Conservation (phyloP, 2,113 vertebrate species). For the Balaenoptera acutorostrata region DNA sequence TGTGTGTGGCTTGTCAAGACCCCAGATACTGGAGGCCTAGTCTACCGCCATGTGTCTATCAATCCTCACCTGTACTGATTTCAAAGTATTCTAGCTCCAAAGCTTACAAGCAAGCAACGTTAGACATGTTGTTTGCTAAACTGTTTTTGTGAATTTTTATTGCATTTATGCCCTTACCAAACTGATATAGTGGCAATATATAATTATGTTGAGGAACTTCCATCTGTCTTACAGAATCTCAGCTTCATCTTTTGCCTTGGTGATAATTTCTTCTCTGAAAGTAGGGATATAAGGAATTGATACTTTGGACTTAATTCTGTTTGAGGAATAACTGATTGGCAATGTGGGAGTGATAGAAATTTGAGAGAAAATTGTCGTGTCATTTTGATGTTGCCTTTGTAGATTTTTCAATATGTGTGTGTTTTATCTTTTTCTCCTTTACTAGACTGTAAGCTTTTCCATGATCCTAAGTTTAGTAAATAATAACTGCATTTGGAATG, state of each 20-base stretch:
- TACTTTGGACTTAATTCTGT: background rate
- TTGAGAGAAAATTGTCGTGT: background rate
- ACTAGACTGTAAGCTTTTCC: background rate
- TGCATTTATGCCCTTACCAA: background rate
- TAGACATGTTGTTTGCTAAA: background rate
- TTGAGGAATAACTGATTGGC: background rate
- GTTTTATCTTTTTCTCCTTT: background rate
- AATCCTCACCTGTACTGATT: background rate
- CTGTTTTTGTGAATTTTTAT: background rate
- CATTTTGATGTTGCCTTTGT: background rate
- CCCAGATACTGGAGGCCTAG: background rate
- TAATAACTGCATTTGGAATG: background rate
- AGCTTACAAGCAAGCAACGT: background rate
- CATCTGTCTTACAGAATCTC: background rate
- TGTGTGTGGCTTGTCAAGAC: background rate
- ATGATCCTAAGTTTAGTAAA: background rate
- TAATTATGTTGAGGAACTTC: background rate
- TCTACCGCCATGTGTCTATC: background rate
- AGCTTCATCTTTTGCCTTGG: conserved; percentile 1
- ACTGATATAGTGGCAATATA: background rate
- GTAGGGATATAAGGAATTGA: background rate
- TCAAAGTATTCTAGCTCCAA: background rate
- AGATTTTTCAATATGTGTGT: background rate
- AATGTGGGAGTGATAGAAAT: background rate
- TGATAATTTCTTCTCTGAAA: background rate